phyloP scores from a whole-genome alignment of 2,888 invertebrate species.

The Frankliniella intonsa region DNA sequence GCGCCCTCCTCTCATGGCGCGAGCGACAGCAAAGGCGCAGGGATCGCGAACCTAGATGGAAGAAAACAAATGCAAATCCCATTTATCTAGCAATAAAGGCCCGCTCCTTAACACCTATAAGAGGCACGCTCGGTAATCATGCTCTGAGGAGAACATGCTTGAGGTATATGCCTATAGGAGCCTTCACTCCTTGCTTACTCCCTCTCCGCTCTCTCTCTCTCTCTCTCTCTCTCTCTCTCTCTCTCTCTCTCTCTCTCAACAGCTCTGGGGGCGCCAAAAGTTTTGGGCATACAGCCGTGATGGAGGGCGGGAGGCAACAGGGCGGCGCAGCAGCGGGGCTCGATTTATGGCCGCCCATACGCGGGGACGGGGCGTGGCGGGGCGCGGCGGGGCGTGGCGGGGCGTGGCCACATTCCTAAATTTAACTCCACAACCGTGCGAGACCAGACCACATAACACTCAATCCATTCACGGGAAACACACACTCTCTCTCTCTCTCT shows the following conservation, averaged over 20 bases:
- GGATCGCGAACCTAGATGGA: no score
- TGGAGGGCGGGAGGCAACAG: neutral
- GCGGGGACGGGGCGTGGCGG: neutral
- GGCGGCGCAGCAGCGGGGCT: neutral
- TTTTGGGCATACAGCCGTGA: neutral
- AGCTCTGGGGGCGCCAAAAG: neutral
- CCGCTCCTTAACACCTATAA: no score
- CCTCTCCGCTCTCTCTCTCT: neutral
- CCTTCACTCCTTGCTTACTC: neutral
- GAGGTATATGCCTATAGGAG: neutral
- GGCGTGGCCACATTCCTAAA: neutral
- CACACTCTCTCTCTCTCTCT: neutral
- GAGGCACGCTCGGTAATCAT: no score
- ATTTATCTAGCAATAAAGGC: no score
- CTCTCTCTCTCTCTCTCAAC: neutral
- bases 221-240: neutral
- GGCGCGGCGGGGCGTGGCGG: neutral
- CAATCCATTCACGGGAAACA: neutral
- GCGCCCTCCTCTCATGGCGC: no score
- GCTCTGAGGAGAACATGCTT: no score
- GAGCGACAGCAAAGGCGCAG: no score
- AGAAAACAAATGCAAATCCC: no score
- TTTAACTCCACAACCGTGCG: neutral
- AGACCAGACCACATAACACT: neutral
- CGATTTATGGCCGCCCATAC: neutral